Conservation (phyloP, 2,113 vertebrate genomes). For the Psettodes erumei region DNA sequence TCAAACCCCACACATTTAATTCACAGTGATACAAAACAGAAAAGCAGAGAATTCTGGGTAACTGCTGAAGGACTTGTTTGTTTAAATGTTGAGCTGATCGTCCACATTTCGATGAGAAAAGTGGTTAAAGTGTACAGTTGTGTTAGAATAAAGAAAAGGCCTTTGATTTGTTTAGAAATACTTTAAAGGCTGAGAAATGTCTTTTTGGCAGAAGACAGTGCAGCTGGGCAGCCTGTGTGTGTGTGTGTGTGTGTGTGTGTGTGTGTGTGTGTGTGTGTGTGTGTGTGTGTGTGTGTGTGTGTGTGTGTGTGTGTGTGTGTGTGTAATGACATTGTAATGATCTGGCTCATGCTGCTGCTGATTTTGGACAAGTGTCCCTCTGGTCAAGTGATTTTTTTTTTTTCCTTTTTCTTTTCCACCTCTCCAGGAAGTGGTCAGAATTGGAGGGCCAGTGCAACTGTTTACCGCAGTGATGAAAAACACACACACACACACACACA, state of each 20-base stretch:
- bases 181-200: slow-evolving; percentile 9
- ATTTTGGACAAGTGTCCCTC: slow-evolving; percentile 54
- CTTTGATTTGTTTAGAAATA: slow-evolving; percentile 19
- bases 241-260: slow-evolving; percentile 27
- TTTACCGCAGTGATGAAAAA: slow-evolving; percentile 31
- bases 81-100: background rate
- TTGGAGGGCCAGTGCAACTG: slow-evolving; percentile 46
- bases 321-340: slow-evolving; percentile 38
- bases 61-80: too few relatives aligned
- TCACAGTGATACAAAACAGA: background rate
- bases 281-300: slow-evolving; percentile 11
- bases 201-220: slow-evolving; percentile 18
- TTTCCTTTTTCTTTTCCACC: background rate
- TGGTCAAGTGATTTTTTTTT: slow-evolving; percentile 42
- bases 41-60: background rate
- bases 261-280: slow-evolving; percentile 21
- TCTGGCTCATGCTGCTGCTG: slow-evolving; percentile 52
- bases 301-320: slow-evolving; percentile 5
- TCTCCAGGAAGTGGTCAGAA: slow-evolving; percentile 39
- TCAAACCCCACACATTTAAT: background rate
- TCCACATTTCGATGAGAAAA: background rate
- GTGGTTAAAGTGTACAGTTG: background rate
- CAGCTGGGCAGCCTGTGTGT: slow-evolving; percentile 5
- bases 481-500: slow-evolving; percentile 14
- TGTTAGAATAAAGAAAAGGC: background rate